Conservation (phyloP, 2,888 invertebrate species). For the Parasteatoda lunata region DNA sequence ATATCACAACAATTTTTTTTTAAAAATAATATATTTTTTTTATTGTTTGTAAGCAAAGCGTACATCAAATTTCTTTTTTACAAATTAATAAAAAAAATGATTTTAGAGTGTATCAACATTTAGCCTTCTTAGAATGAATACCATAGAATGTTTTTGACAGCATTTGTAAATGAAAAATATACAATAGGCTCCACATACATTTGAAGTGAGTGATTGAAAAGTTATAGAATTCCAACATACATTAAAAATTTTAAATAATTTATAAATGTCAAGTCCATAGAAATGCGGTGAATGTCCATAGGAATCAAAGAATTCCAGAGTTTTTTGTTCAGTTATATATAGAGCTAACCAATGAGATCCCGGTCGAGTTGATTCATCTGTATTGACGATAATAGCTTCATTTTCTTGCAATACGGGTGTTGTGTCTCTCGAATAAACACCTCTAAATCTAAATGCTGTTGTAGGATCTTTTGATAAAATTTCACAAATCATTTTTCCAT, state of each 20-base stretch:
- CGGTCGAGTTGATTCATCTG: background rate
- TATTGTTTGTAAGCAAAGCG: too few relatives aligned
- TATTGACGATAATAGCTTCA: background rate
- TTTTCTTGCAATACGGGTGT: background rate
- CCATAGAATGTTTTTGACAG: too few relatives aligned
- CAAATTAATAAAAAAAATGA: too few relatives aligned
- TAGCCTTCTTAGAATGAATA: too few relatives aligned
- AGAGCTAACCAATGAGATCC: background rate
- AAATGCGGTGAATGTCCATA: background rate
- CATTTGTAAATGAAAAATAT: too few relatives aligned
- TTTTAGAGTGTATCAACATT: too few relatives aligned
- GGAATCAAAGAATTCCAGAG: background rate
- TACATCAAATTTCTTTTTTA: too few relatives aligned
- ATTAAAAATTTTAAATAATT: background rate
- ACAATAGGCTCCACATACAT: too few relatives aligned
- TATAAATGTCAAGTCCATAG: background rate
- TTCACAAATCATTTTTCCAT: background rate
- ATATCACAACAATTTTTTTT: too few relatives aligned
- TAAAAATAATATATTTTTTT: too few relatives aligned
- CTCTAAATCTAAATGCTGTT: background rate
- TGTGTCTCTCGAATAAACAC: background rate
- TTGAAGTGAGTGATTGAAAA: too few relatives aligned
- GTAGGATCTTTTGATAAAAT: background rate
- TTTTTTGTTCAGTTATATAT: background rate
- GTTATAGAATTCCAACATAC: background rate